Base-by-base conservation (phyloP, 2,113 vertebrate species). In the Embiotoca jacksoni region DNA sequence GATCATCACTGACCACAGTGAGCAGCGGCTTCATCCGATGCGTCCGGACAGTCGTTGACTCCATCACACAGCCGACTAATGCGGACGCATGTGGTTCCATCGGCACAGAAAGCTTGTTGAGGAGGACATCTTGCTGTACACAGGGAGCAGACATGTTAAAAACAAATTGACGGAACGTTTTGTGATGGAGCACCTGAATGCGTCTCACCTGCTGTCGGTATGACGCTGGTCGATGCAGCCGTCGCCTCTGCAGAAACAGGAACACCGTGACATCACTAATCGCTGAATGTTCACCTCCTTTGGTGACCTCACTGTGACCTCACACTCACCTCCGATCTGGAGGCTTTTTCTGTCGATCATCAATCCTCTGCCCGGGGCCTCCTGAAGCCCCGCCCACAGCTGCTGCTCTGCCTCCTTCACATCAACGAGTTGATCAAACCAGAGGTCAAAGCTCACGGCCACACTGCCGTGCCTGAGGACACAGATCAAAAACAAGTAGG, bases 11-110 rank as follows among this genome's bases (percentile, higher is more conserved):
- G 64, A 95, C 94, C 93, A 71, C 93, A 95, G 70, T 32, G 57
- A 32, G 54, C 8, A 0, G 14, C 6, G 2, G 82, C 63, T 75
- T 95, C 94, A 33, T 95, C 94, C 0, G 92, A 91, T 5, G 58
- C 81, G 1, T 94, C 88, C 0, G 90, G 75, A 77, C 94, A 95
- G 78, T 92, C 76, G 0, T 15, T 0, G 1, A 88, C 44, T 23
- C 94, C 94, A 1, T 95, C 94, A 73, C 94, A 95, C 36, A 94
- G 69, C 4, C 6, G 83, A 39, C 16, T 14, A 0, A 32, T 62
- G 11, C 41, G 57, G n/a, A 93, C 37, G 53, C 94, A 95, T 0
- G 2, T 63, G 0, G 36, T 23, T 1, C 47, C 35, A 13, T 93
- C 83, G 0, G 66, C 69, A 69, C 94, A 95, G 0, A 37, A 1